Conservation (phyloP, 2,888 invertebrate genomes). For the Linnaemya tessellans region DNA sequence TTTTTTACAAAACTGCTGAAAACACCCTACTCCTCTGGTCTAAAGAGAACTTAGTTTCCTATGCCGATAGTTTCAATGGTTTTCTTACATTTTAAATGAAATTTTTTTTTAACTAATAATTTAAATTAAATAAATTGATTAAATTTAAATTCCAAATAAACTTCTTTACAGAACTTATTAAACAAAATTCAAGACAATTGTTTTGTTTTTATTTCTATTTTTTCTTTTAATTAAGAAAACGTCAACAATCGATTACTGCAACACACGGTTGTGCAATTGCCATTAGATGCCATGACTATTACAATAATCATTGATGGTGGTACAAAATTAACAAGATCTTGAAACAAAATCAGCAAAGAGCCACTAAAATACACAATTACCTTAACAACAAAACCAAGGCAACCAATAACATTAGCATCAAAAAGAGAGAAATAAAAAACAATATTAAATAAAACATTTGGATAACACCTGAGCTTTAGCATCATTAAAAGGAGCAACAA, state of each 20-base stretch:
- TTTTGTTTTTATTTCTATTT: neutral
- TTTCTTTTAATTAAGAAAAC: neutral
- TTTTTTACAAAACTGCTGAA: too few species aligned
- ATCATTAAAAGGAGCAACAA: constrained; percentile 34
- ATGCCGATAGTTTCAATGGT: too few species aligned
- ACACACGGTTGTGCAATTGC: neutral
- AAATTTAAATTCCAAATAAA: neutral
- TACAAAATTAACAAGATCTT: neutral
- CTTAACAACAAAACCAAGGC: constrained; percentile 4
- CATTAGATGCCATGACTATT: neutral
- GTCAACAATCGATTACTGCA: neutral
- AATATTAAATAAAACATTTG: constrained; percentile 16
- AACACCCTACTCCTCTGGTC: too few species aligned
- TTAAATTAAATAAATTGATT: neutral
- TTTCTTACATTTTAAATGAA: too few species aligned
- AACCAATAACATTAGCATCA: neutral
- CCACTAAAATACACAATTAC: constrained; percentile 11
- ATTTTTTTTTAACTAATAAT: neutral
- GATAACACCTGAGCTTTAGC: constrained; percentile 59
- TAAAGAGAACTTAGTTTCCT: too few species aligned
- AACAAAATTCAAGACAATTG: neutral
- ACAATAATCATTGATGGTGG: neutral
- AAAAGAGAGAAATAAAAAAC: neutral
- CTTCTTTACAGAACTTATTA: neutral
- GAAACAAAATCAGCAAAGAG: neutral